Conservation (phyloP, 2,888 invertebrate genomes). For the Campoletis raptor region DNA sequence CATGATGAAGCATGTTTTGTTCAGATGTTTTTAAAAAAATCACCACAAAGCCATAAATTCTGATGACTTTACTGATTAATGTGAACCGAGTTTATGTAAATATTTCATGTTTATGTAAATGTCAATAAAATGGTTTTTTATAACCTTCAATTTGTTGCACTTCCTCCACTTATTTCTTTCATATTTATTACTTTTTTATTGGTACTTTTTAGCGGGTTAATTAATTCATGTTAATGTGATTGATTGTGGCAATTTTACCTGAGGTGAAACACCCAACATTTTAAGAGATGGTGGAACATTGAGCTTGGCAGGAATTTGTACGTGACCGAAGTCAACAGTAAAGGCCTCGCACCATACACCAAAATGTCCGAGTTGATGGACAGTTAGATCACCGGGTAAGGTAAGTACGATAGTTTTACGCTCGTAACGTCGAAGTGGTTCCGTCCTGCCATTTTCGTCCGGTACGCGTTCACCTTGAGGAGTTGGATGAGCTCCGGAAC, state of each 20-base stretch:
- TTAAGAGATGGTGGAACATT: constrained; percentile 96
- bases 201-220: not conserved
- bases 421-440: constrained; percentile 92
- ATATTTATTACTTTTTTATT: not conserved
- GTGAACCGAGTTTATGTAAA: too few species aligned
- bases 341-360: constrained; percentile 97
- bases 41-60: too few species aligned
- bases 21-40: too few species aligned
- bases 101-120: too few species aligned
- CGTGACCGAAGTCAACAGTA: constrained; percentile 96
- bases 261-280: constrained; percentile 97
- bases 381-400: constrained; percentile 94
- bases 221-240: not conserved
- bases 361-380: constrained; percentile 97
- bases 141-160: too few species aligned
- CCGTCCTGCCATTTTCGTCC: constrained; percentile 95
- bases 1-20: too few species aligned
- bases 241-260: constrained; percentile 87
- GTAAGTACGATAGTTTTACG: constrained; percentile 95
- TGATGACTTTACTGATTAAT: too few species aligned
- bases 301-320: constrained; percentile 90
- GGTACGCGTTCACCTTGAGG: constrained; percentile 94
- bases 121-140: too few species aligned
- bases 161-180: too few species aligned
- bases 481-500: constrained; percentile 92